Percentiles rank a stretch among this genome's conserved stretches.
phyloP scores from a whole-genome alignment of 1,140 invertebrate species.

The Cephus cinctus region DNA sequence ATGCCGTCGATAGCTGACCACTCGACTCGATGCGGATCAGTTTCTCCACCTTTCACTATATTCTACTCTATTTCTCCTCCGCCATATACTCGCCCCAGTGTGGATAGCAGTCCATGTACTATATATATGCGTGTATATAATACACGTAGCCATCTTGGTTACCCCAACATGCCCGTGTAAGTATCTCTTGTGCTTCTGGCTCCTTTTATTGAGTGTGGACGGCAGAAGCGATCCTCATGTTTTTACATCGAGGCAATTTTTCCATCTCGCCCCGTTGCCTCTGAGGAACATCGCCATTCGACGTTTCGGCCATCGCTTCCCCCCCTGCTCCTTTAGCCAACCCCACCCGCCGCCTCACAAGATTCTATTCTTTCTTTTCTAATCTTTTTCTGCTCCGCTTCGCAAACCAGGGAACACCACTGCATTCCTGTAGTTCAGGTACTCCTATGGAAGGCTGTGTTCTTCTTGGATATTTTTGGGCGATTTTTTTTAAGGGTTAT shows the following conservation, averaged over 20 bases:
- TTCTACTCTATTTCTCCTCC: constrained; percentile 21
- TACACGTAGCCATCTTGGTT: neutral
- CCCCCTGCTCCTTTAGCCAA: too few species aligned
- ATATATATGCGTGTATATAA: constrained; percentile 14
- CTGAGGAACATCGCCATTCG: too few species aligned
- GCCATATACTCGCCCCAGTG: constrained; percentile 6
- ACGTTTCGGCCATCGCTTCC: neutral
- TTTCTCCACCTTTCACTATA: constrained; percentile 15
- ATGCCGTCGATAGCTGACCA: constrained; percentile 46
- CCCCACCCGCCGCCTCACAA: too few species aligned
- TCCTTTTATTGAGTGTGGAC: constrained; percentile 52
- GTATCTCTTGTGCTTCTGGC: constrained; percentile 20
- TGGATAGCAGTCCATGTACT: constrained; percentile 3
- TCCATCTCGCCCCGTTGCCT: constrained; percentile 50
- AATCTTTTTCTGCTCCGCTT: too few species aligned
- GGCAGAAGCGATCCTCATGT: constrained; percentile 52
- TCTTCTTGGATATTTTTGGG: too few species aligned
- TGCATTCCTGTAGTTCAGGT: too few species aligned
- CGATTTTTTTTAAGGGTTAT: too few species aligned
- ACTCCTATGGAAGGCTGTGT: too few species aligned
- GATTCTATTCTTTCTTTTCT: too few species aligned
- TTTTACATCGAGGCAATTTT: constrained; percentile 59
- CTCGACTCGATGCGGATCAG: constrained; percentile 38
- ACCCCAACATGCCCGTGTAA: neutral
- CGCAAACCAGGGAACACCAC: too few species aligned